Evolutionary conservation across 1,140 invertebrate species (phyloP).

Genomic region (Ditylenchus dipsaci): DNA sequence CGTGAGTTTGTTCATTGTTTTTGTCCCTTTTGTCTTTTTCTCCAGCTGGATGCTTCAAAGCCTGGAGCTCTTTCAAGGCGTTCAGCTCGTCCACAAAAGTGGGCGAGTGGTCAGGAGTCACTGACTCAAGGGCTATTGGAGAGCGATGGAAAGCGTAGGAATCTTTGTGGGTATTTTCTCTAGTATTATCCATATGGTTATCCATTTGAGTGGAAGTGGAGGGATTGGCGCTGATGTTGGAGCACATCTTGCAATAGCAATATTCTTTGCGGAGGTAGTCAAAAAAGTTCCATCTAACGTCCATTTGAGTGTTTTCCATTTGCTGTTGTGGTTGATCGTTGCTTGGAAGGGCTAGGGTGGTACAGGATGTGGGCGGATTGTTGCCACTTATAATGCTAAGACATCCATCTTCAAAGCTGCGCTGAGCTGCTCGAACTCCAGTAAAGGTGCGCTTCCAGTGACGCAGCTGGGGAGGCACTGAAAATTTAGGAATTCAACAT

Average conservation of each 20-base stretch:
- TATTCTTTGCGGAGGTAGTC: constrained; percentile 35
- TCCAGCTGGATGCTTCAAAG: background rate
- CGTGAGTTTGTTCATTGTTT: background rate
- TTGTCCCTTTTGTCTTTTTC: background rate
- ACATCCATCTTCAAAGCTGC: constrained; percentile 41
- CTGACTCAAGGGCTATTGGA: background rate
- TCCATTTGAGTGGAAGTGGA: background rate
- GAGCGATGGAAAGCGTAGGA: constrained; percentile 4
- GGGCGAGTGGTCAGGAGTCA: constrained; percentile 8
- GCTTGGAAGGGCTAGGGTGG: background rate
- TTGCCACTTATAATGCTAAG: constrained; percentile 2
- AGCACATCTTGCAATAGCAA: constrained; percentile 39
- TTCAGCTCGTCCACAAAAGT: constrained; percentile 9
- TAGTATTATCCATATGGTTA: background rate
- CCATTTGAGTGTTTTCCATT: background rate
- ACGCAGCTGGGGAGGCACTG: constrained; percentile 13
- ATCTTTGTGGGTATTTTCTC: background rate
- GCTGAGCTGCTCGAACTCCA: constrained; percentile 26
- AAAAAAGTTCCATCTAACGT: constrained; percentile 34
- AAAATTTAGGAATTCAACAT: constrained; percentile 11
- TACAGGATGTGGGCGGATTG: background rate
- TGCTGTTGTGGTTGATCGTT: background rate
- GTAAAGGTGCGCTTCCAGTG: constrained; percentile 16
- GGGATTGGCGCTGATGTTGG: background rate
- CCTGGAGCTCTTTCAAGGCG: background rate